phyloP scores from a whole-genome alignment of 2,113 vertebrate species.

The Oreocharis arfaki region DNA sequence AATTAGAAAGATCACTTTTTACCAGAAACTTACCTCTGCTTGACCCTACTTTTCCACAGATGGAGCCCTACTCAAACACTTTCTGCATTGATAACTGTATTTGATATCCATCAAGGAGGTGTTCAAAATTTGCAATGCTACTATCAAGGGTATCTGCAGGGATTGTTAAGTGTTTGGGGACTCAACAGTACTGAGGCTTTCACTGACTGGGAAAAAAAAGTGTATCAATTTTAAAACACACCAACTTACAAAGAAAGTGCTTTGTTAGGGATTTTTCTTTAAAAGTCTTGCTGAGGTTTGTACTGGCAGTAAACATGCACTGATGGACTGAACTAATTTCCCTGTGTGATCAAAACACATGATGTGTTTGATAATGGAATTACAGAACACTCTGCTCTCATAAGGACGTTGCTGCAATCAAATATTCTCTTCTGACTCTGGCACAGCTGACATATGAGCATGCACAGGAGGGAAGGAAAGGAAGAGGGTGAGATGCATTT shows the following conservation, averaged over 20 bases:
- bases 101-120: neutral
- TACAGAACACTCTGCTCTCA: neutral
- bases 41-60: neutral
- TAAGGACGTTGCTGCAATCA: neutral
- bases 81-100: neutral
- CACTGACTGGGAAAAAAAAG: neutral
- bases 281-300: neutral
- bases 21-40: neutral
- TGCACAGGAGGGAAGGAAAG: neutral
- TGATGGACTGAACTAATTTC: constrained; percentile 25
- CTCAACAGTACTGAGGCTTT: neutral
- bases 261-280: neutral
- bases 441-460: neutral
- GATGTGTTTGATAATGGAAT: constrained; percentile 23
- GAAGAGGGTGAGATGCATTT: neutral
- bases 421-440: neutral
- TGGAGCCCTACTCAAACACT: neutral
- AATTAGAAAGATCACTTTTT: neutral
- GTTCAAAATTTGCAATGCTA: neutral
- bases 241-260: neutral
- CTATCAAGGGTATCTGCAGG: neutral
- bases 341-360: constrained; percentile 19
- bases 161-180: neutral
- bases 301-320: neutral
- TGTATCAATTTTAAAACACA: neutral